Evolutionary conservation across 2,797 vertebrate genomes (phyloP).

Genomic region (Pseudochromis fuscus): DNA sequence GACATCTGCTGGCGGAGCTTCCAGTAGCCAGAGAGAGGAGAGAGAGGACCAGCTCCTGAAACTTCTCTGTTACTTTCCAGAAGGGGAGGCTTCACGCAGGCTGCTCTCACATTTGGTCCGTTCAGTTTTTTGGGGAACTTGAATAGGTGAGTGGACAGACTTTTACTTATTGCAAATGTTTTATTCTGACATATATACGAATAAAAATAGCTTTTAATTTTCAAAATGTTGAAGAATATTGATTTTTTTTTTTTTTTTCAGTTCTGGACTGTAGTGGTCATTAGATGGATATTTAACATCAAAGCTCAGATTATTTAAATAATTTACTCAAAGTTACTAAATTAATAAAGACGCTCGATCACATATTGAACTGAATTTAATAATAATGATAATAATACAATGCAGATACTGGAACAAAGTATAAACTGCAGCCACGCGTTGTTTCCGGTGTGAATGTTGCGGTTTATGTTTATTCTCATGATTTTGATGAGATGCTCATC

Average conservation of each 20-base stretch:
- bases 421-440: background rate
- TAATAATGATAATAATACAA: too few relatives aligned
- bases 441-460: background rate
- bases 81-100: slow-evolving; percentile 68
- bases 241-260: too few relatives aligned
- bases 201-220: too few relatives aligned
- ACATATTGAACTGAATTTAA: background rate
- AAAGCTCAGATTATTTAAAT: background rate
- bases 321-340: background rate
- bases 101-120: slow-evolving; percentile 48
- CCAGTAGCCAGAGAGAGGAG: slow-evolving; percentile 74
- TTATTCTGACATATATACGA: background rate
- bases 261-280: background rate
- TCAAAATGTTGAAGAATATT: background rate
- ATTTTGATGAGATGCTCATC: too few relatives aligned
- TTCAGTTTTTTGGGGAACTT: slow-evolving; percentile 42
- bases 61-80: slow-evolving; percentile 53
- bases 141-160: slow-evolving; percentile 65
- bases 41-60: slow-evolving; percentile 74
- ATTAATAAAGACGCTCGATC: background rate
- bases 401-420: background rate
- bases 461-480: background rate
- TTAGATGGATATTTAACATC: background rate
- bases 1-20: slow-evolving; percentile 83
- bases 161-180: background rate